Base-by-base conservation (phyloP, 2,888 invertebrate genomes). In the Arrhopalites spinosus region DNA sequence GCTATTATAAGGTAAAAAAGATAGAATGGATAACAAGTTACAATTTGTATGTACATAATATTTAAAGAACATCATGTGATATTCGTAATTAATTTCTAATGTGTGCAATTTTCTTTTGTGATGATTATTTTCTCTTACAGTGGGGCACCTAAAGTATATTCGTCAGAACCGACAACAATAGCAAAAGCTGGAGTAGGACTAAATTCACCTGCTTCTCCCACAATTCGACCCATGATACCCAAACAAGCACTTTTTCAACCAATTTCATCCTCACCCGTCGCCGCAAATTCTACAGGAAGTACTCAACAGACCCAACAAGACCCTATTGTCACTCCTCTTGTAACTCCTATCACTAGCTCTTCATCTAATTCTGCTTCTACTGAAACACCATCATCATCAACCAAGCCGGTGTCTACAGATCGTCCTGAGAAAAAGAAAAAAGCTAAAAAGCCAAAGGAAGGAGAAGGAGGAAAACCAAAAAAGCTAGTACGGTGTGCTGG, bases 401-500 rank as follows among this genome's bases (percentile, higher is more conserved):
- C 61, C 20, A 78, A 79, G 27, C 61, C 74, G 15, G 23, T 50
- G 15, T 73, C 76, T 11, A 17, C 78, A 13, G 76, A 68, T 70
- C 69, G 36, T 61, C 43, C 74, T 23, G 78, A 74, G 53, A 73
- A 73, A 17, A 79, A 81, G 36, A 66, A 66, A 43, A 80, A 81
- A 87, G 78, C 81, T 43, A 81, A 82, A 56, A 82, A 83, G 73
- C 81, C 80, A 69, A 78, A 78, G 17, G 84, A 84, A 73, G 84
- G 84, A 74, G 88, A 88, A 81, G 88, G 89, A 47, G 89, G 88
- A 80, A 89, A 89, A 79, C 88, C 88, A 79, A 90, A 89, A 82
- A 92, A 94, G 87, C 91, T 94, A 77, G 90, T 98, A 69, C 88
- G 98, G 36, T 93, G 92, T 81, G 98, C 97, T 0, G 98, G 97